Evolutionary conservation across 2,888 invertebrate species (phyloP).

Genomic region (Nemurella pictetii): DNA sequence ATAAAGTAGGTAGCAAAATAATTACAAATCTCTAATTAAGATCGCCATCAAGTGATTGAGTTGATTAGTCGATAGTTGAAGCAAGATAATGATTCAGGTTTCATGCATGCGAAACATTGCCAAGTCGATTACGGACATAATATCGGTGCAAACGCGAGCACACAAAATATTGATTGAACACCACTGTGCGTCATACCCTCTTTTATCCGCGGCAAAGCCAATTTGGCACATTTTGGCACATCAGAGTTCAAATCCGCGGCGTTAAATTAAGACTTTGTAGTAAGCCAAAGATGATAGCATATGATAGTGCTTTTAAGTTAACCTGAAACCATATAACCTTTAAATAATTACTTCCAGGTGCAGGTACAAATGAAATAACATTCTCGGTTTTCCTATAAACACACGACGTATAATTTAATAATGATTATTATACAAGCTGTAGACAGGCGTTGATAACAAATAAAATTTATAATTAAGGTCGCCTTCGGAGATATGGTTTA

Average conservation of each 20-base stretch:
- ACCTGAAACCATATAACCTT: too few species aligned
- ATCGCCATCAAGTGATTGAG: constrained; percentile 21
- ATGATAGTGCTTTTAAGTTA: too few species aligned
- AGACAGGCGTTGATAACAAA: background rate
- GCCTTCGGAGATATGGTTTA: background rate
- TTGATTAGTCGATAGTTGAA: constrained; percentile 15
- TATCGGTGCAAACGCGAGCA: background rate
- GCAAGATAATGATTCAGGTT: constrained; percentile 19
- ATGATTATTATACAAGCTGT: background rate
- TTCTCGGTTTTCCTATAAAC: too few species aligned
- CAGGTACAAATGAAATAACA: too few species aligned
- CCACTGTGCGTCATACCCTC: background rate
- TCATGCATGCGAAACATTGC: constrained; percentile 9
- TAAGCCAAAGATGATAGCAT: too few species aligned
- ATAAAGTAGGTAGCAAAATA: constrained; percentile 9
- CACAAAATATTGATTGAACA: background rate
- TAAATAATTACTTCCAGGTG: too few species aligned
- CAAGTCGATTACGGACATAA: background rate
- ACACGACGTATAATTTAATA: background rate
- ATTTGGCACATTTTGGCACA: too few species aligned
- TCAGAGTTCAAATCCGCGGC: too few species aligned
- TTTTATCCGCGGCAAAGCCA: too few species aligned
- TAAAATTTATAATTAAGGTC: background rate
- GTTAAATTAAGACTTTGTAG: too few species aligned
- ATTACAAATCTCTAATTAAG: constrained; percentile 29